Percentiles rank a stretch among this genome's conserved stretches.
Conservation (phyloP, 1,140 invertebrate species). For the Drosophila paulistorum region DNA sequence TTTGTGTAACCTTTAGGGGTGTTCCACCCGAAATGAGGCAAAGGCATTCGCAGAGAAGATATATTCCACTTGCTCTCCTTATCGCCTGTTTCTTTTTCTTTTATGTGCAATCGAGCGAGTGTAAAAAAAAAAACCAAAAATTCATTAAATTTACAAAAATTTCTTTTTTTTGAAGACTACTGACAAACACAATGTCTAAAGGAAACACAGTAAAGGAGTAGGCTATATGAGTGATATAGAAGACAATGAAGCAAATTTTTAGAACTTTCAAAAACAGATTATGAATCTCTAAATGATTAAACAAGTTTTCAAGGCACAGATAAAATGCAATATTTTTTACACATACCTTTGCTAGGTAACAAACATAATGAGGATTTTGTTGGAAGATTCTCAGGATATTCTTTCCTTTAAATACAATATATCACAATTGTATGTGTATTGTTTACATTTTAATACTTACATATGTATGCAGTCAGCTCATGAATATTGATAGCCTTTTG, state of each 20-base stretch:
- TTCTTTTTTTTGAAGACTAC: constrained; percentile 39
- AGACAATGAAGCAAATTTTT: too few relatives aligned
- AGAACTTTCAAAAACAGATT: too few relatives aligned
- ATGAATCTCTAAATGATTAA: too few relatives aligned
- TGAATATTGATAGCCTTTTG: constrained; percentile 21
- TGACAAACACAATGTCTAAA: background rate
- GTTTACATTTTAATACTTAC: constrained; percentile 5
- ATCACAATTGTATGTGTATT: too few relatives aligned
- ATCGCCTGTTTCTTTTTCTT: constrained; percentile 32
- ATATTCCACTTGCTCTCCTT: constrained; percentile 9
- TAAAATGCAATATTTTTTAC: too few relatives aligned
- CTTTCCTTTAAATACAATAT: too few relatives aligned
- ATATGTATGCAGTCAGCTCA: constrained; percentile 11
- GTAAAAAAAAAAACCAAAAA: constrained; percentile 58
- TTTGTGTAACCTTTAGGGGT: constrained; percentile 26
- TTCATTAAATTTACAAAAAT: constrained; percentile 67
- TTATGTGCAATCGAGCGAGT: constrained; percentile 65
- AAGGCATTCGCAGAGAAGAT: background rate
- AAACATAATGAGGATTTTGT: too few relatives aligned
- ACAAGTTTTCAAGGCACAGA: too few relatives aligned
- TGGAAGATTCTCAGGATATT: too few relatives aligned
- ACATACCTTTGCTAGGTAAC: too few relatives aligned
- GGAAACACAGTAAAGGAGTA: background rate
- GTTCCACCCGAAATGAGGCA: constrained; percentile 55
- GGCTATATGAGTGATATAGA: too few relatives aligned